phyloP scores from a whole-genome alignment of 1,140 invertebrate genomes.

The Pararge aegeria region DNA sequence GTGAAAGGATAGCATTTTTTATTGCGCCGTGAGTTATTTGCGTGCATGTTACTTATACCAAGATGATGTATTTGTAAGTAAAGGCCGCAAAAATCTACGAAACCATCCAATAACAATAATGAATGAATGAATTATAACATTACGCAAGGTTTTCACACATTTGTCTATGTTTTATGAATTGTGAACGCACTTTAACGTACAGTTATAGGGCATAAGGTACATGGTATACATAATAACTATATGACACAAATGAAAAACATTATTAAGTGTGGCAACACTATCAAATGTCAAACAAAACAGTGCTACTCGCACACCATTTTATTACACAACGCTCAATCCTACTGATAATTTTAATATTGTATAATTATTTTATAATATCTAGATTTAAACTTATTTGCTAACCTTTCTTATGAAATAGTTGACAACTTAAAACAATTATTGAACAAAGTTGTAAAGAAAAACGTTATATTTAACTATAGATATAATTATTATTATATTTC shows the following conservation, averaged over 20 bases:
- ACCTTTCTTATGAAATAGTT: conserved; percentile 19
- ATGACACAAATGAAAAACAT: conserved; percentile 6
- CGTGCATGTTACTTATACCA: too few species aligned
- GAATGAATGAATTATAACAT: too few species aligned
- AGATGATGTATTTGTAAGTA: too few species aligned
- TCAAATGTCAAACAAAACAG: conserved; percentile 32
- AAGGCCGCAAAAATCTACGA: too few species aligned
- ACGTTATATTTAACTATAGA: conserved; percentile 2
- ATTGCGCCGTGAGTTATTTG: too few species aligned
- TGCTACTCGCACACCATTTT: conserved; percentile 50
- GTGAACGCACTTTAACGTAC: neutral
- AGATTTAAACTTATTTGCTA: conserved; percentile 23
- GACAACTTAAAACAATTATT: conserved; percentile 29
- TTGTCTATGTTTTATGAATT: neutral
- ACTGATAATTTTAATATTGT: conserved; percentile 32
- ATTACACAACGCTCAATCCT: conserved; percentile 20
- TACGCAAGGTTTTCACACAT: neutral
- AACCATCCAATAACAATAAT: too few species aligned
- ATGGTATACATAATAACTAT: neutral
- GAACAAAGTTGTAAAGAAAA: conserved; percentile 25
- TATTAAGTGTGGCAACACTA: conserved; percentile 33
- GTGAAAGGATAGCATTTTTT: too few species aligned
- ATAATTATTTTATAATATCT: conserved; percentile 28
- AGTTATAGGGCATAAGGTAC: neutral
- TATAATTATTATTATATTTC: conserved; percentile 9